Evolutionary conservation across 1,140 invertebrate genomes (phyloP).

Genomic region (Pseudomyrmex concolor): DNA sequence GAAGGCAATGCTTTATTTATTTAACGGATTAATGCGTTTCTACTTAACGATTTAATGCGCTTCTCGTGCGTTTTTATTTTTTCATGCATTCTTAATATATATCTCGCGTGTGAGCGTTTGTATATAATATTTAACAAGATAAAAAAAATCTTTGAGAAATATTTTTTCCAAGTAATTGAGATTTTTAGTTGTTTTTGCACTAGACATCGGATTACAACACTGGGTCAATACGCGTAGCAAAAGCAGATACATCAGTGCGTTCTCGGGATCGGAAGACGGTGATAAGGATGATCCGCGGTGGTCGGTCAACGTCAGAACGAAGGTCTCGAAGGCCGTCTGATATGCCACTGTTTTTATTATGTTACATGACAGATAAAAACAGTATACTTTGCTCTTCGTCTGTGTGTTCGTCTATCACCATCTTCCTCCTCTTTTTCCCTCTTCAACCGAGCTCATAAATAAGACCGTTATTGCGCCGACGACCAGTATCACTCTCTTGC

Average conservation of each 20-base stretch:
- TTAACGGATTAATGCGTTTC: no score
- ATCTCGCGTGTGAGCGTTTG: no score
- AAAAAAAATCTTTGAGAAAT: neutral
- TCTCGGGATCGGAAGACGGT: neutral
- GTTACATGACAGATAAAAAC: conserved; percentile 1
- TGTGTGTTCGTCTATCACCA: neutral
- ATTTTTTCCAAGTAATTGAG: neutral
- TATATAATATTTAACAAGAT: no score
- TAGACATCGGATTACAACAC: neutral
- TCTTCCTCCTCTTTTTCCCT: neutral
- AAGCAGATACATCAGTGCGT: neutral
- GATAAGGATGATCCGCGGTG: conserved; percentile 56
- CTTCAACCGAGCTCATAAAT: conserved; percentile 59
- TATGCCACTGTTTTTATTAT: conserved; percentile 52
- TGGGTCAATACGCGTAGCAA: neutral
- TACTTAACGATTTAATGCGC: neutral
- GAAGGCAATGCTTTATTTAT: neutral
- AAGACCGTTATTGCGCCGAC: neutral
- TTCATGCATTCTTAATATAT: no score
- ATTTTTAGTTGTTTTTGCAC: neutral
- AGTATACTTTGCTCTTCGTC: neutral
- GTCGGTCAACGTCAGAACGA: conserved; percentile 52
- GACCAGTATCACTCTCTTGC: conserved; percentile 35
- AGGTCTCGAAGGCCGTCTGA: conserved; percentile 55
- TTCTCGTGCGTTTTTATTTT: no score